Conservation (phyloP, 2,888 invertebrate species). For the Hydrotaea diabolus region DNA sequence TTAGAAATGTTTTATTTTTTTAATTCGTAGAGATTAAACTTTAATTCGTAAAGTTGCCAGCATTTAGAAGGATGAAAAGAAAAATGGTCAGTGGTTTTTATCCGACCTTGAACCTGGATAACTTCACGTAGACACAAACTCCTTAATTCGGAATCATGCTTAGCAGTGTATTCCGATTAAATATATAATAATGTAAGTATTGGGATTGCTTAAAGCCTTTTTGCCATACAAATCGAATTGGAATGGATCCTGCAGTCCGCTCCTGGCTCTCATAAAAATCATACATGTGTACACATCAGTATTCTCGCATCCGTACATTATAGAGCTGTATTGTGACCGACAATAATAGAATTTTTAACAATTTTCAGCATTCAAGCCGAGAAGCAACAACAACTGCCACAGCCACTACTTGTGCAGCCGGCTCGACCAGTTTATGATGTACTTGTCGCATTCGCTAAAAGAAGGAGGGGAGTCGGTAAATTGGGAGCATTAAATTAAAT, state of each 20-base stretch:
- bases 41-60: no score
- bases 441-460: not conserved
- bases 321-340: conserved; percentile 7
- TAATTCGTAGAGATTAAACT: no score
- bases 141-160: no score
- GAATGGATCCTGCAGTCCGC: conserved; percentile 1
- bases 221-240: no score
- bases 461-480: not conserved
- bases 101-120: no score
- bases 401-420: not conserved
- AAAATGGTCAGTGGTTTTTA: no score
- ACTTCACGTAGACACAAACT: no score
- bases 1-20: no score
- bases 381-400: not conserved
- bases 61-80: no score
- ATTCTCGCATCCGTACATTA: not conserved
- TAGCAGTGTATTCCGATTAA: no score
- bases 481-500: conserved; percentile 35
- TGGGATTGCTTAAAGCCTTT: no score
- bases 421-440: not conserved
- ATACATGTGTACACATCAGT: not conserved
- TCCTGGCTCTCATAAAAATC: not conserved
- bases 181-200: no score
- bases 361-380: not conserved
- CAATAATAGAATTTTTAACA: conserved; percentile 34